phyloP scores from a whole-genome alignment of 2,113 vertebrate genomes.

The Theristicus caerulescens region DNA sequence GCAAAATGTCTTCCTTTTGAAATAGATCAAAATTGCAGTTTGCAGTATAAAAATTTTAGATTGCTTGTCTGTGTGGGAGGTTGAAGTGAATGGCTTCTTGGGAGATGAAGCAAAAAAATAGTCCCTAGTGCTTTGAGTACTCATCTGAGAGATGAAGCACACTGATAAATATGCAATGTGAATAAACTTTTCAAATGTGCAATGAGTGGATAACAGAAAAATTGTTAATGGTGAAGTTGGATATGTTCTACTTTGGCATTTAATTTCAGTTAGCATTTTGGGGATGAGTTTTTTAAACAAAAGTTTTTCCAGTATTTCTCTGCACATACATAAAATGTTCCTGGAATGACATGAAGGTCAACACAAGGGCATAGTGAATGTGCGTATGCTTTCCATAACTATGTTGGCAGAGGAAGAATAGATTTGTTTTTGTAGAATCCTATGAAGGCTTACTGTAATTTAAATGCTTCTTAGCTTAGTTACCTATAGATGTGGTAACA shows the following conservation, averaged over 20 bases:
- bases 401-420: not conserved
- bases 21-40: slow-evolving; percentile 64
- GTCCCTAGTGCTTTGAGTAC: not conserved
- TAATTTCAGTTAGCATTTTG: not conserved
- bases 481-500: not conserved
- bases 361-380: not conserved
- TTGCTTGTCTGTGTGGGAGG: not conserved
- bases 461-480: not conserved
- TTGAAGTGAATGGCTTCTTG: slow-evolving; percentile 10
- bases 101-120: not conserved
- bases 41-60: not conserved
- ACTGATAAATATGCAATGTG: not conserved
- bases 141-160: not conserved
- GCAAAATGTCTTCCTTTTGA: slow-evolving; percentile 53
- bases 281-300: not conserved
- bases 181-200: slow-evolving; percentile 3
- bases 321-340: not conserved
- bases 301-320: not conserved
- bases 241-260: not conserved
- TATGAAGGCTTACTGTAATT: not conserved
- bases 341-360: not conserved
- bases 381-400: not conserved
- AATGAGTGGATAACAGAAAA: not conserved
- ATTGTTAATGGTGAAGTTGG: not conserved
- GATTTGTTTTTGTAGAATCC: not conserved